phyloP scores from a whole-genome alignment of 1,140 invertebrate species.

The Nixonia krombeini region DNA sequence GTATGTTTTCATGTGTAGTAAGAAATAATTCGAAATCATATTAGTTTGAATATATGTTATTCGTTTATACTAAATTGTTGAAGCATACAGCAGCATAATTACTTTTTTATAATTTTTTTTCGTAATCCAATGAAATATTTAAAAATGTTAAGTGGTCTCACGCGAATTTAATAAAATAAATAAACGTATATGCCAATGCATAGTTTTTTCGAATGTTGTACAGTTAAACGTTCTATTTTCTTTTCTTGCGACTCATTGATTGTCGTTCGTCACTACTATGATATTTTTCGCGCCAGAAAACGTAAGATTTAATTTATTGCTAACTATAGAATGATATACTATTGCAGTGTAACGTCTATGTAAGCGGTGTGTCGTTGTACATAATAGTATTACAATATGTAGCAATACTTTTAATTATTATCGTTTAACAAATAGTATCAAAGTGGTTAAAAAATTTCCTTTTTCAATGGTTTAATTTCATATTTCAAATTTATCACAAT shows the following conservation, averaged over 20 bases:
- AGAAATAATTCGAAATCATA: too few species aligned
- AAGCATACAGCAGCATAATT: too few species aligned
- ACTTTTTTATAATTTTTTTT: slow-evolving; percentile 1
- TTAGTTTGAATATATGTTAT: neutral
- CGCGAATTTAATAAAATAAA: slow-evolving; percentile 19
- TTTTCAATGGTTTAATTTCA: neutral
- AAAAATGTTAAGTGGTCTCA: slow-evolving; percentile 7
- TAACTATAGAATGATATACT: slow-evolving; percentile 48
- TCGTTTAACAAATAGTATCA: slow-evolving; percentile 48
- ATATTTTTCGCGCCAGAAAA: slow-evolving; percentile 1
- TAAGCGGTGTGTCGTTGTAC: slow-evolving; percentile 67
- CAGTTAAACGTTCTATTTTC: slow-evolving; percentile 43
- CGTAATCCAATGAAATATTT: neutral
- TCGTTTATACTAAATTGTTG: neutral
- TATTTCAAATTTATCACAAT: neutral
- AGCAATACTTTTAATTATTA: slow-evolving; percentile 57
- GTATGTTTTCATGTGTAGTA: neutral
- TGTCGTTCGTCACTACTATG: slow-evolving; percentile 12
- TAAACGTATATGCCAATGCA: slow-evolving; percentile 50
- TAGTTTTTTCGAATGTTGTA: slow-evolving; percentile 57
- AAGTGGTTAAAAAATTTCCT: slow-evolving; percentile 22
- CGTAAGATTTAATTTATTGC: slow-evolving; percentile 62
- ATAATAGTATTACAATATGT: slow-evolving; percentile 66
- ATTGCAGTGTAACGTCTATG: slow-evolving; percentile 55
- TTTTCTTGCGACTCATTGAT: slow-evolving; percentile 40